Base-by-base conservation (phyloP, 92 coral and sea anemone genomes). In the Actinernus sp. region DNA sequence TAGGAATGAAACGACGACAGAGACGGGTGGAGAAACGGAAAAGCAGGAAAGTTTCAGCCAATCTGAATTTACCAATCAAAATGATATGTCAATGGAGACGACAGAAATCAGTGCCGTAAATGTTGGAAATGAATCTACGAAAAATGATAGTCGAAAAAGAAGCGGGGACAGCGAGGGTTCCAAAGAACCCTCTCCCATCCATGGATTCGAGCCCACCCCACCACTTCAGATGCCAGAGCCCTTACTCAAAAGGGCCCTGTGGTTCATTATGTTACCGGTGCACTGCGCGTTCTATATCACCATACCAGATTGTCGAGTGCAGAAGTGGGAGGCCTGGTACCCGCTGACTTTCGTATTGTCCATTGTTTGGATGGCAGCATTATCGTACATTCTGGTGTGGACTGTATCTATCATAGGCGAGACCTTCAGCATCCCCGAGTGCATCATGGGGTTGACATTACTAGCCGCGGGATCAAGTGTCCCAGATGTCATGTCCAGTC, bases 401-500 rank as follows among this genome's bases (percentile, higher is more conserved):
- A 86, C 99, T 0, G 99, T 95, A 56, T 91, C 97, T 48, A 81
- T 95, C 47, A 86, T 91, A n/a, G 99, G 99, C 43, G 99, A 87
- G 64, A 95, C 99, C 53, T 77, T 87, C 36, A 77, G 88, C 63
- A 95, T 95, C 72, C 99, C 97, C 28, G 99, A 95, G 55, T 91
- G 97, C 91, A 95, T 95, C 76, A 95, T 95, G 99, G 99, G 99
- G 49, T 47, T 95, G 82, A 95, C 99, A 16, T 60, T 95, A 4
- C 82, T 95, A 47, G 99, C 99, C 28, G 95, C 97, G 11, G 99
- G 99, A 59, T 91, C 97, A 49, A 95, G 99, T 84, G 93, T 95
- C 89, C 99, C 99, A 76, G 99, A 95, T 73, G 97, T 93, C 1
- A 88, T 95, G 66, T 90, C 99, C 63, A 95, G 99, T 76, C 87